Evolutionary conservation across 2,113 vertebrate genomes (phyloP), one percentile per base, ranked within the genome.

Genomic region (Labeo rohita): DNA sequence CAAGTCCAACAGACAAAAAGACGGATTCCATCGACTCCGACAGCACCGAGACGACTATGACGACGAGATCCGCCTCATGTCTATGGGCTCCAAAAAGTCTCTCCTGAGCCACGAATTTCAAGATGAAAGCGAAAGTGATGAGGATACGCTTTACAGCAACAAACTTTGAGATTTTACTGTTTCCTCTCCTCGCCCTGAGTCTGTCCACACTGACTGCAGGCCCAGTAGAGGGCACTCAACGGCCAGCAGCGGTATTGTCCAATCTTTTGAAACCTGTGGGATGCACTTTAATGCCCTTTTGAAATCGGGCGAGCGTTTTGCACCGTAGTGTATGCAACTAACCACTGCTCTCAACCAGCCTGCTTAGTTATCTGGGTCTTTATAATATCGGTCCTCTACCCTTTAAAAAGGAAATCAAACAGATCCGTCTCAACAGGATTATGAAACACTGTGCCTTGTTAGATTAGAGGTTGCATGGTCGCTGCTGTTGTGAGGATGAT

Each of bases 41-140:
- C 98, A 99, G 92, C 96, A 99, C 92, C 93, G 97, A 0, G 97
- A 99, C 0, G 97, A 99, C 1, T 99, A 99, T 0, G 98, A 99
- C 52, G 98, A 99, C 0, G 98, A 99, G 91, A 97, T 99, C 89
- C 96, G 95, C 54, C 95, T 99, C 93, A 97, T 96, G 91, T 96
- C 98, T 21, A 97, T 98, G 0, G 95, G 98, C 91, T 99, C 98
- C 63, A 99, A 99, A 92, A 99, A 99, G 86, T 98, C 97, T 9
- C 96, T 99, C 66, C 94, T 99, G 39, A 97, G 95, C 90, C 95
- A 98, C 0, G 98, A 99, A 85, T 99, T 99, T 93, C 98, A 99
- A 95, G 98, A 99, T n/a, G 98, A 99, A 89, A 99, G 97, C 0
- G 98, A 99, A 94, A 99, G 98, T 13, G 98, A 99, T 3, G 98